Evolutionary conservation across 1,140 invertebrate genomes (phyloP), one percentile per base, ranked within the genome.

Genomic region (Sitobion miscanthi): DNA sequence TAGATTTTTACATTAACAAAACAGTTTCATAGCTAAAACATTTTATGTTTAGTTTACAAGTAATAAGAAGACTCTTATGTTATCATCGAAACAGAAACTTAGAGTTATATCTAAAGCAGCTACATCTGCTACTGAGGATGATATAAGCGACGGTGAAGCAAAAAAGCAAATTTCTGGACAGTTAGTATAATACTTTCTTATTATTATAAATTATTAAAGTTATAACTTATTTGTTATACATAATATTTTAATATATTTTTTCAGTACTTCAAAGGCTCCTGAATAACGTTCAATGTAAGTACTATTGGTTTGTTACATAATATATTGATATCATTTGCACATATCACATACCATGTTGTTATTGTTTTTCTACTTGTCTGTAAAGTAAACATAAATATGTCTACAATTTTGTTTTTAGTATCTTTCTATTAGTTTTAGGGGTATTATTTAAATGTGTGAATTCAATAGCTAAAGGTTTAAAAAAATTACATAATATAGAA

Each of bases 101-200:
- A 97, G 98, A 95, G 97, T 99, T 94, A 97, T 99, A 0, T 99
- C 98, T 0, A 99, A 99, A 95, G 98, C 98, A 94, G 98, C 98
- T 1, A 99, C 99, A 93, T 99, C 98, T 0, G 98, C 98, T 0
- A 98, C 97, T 94, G 98, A 99, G 94, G 98, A 98, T 1, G 98
- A 99, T 90, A 98, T 97, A 89, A 98, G 98, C 94, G 96, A 96
- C 77, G 95, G 96, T 94, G 96, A 96, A 83, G 95, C 96, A 93
- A 96, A 96, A 94, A 96, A 96, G 90, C 96, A 96, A 94, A 96
- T 96, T 94, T 96, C 96, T 9, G 96, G 96, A 94, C 96, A 96
- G 96, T 96, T 95, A 95, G 95, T 95, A 49, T 94, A 45, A 52
- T 38, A 90, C 47, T 91, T 25, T 14, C 21, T 47, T 85, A 90